These are phyloP conservation scores for Dynastes tityus DNA, from an alignment of 2,888 invertebrate genomes.

Conservation along the genomic window DNA sequence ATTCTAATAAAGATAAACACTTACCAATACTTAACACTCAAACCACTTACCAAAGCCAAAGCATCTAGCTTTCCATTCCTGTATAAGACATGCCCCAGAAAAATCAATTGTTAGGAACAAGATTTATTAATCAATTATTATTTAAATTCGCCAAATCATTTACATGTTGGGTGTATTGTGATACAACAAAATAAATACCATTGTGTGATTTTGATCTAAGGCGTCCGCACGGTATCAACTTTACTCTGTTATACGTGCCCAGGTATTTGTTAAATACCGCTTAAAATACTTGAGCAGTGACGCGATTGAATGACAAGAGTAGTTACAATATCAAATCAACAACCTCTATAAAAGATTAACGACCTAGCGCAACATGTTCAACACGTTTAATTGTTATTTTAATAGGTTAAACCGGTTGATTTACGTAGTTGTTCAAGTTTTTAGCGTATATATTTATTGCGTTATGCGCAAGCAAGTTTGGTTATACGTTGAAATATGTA, in stretches of 20 bases:
- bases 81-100: background rate
- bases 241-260: background rate
- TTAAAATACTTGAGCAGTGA: constrained; percentile 29
- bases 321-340: constrained; percentile 8
- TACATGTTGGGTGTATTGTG: constrained; percentile 25
- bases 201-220: constrained; percentile 28
- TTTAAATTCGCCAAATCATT: constrained; percentile 34
- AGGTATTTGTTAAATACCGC: constrained; percentile 19
- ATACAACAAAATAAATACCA: constrained; percentile 8
- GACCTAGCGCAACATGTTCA: constrained; percentile 22
- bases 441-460: background rate
- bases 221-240: background rate
- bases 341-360: constrained; percentile 33
- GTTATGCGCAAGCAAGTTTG: background rate
- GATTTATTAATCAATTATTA: constrained; percentile 45
- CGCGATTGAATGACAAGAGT: constrained; percentile 26
- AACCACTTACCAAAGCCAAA: too few species aligned
- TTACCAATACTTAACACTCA: too few species aligned
- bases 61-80: background rate
- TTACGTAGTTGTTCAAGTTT: background rate
- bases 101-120: constrained; percentile 24
- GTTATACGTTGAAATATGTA: too few species aligned
- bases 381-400: constrained; percentile 6
- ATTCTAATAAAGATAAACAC: too few species aligned
- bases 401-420: background rate